These are phyloP conservation scores for Murina feae DNA, from an alignment of 2,113 vertebrate genomes.

Conservation along the genomic window DNA sequence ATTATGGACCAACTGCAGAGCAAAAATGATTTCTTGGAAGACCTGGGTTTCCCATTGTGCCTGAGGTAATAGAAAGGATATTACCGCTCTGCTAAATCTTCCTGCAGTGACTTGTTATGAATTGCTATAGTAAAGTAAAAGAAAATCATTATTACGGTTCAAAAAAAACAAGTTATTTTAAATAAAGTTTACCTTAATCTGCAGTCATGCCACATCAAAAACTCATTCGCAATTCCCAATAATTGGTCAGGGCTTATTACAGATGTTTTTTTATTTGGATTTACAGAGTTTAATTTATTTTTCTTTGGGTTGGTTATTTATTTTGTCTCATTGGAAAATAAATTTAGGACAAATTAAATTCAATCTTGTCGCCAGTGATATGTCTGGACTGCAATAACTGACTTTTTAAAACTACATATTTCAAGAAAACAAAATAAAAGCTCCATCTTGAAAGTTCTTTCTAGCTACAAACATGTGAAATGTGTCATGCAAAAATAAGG, in stretches of 20 bases:
- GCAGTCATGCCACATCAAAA: not conserved
- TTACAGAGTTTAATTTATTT: slow-evolving; percentile 39
- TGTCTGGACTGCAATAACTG: slow-evolving; percentile 18
- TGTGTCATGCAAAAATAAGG: not conserved
- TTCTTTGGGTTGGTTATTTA: slow-evolving; percentile 24
- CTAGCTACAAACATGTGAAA: slow-evolving; percentile 12
- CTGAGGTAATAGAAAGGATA: slow-evolving; percentile 58
- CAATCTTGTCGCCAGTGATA: not conserved
- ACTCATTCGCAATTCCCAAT: slow-evolving; percentile 35
- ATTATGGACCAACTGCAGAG: slow-evolving; percentile 56
- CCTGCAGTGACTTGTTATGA: slow-evolving; percentile 64
- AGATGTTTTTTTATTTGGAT: slow-evolving; percentile 26
- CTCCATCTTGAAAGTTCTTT: slow-evolving; percentile 16
- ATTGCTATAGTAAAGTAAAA: slow-evolving; percentile 68
- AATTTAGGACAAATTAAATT: slow-evolving; percentile 61
- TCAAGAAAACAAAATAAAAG: slow-evolving; percentile 18
- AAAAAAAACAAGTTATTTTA: slow-evolving; percentile 50
- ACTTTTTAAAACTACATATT: not conserved
- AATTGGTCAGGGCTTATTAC: slow-evolving; percentile 31
- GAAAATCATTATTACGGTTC: slow-evolving; percentile 55
- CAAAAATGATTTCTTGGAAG: slow-evolving; percentile 65
- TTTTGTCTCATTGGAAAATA: slow-evolving; percentile 38
- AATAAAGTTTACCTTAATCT: slow-evolving; percentile 44
- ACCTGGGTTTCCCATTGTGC: slow-evolving; percentile 35
- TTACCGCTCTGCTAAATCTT: slow-evolving; percentile 63